phyloP scores from a whole-genome alignment of 2,888 invertebrate genomes.

The Koerneria pararmatus region DNA sequence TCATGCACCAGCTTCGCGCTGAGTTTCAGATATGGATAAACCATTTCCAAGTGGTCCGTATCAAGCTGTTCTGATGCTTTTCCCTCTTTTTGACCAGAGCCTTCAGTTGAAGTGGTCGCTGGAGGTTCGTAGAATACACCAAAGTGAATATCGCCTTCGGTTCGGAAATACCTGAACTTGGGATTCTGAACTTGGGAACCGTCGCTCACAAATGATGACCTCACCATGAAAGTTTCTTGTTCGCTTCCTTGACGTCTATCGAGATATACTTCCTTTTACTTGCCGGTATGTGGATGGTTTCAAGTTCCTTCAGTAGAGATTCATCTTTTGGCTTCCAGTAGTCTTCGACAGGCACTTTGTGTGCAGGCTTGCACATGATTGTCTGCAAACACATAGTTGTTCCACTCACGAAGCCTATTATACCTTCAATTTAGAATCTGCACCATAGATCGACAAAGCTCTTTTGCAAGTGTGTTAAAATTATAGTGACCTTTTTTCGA shows the following conservation, averaged over 20 bases:
- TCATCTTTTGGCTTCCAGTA: slow-evolving; percentile 47
- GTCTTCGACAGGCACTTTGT: slow-evolving; percentile 37
- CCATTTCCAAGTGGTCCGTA: slow-evolving; percentile 51
- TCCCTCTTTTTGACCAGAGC: not conserved
- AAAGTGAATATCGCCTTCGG: slow-evolving; percentile 57
- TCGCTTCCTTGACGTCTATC: slow-evolving; percentile 38
- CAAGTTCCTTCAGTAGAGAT: slow-evolving; percentile 40
- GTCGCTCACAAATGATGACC: not conserved
- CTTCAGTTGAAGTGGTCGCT: not conserved
- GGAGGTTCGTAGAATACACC: slow-evolving; percentile 47
- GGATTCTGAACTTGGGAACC: not conserved
- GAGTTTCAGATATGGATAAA: slow-evolving; percentile 55
- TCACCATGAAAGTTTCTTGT: slow-evolving; percentile 19
- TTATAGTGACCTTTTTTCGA: no score
- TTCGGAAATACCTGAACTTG: slow-evolving; percentile 52
- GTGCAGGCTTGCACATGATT: slow-evolving; percentile 48
- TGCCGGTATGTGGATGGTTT: slow-evolving; percentile 46
- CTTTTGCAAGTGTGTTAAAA: no score
- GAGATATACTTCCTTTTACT: slow-evolving; percentile 43
- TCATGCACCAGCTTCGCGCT: slow-evolving; percentile 58
- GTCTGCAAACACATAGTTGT: no score
- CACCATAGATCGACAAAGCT: no score
- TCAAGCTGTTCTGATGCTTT: slow-evolving; percentile 31
- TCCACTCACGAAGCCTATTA: no score
- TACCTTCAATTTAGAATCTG: no score